Evolutionary conservation across 2,888 invertebrate species (phyloP), one percentile per base, ranked within the genome.

Genomic region (Corbicula japonica): DNA sequence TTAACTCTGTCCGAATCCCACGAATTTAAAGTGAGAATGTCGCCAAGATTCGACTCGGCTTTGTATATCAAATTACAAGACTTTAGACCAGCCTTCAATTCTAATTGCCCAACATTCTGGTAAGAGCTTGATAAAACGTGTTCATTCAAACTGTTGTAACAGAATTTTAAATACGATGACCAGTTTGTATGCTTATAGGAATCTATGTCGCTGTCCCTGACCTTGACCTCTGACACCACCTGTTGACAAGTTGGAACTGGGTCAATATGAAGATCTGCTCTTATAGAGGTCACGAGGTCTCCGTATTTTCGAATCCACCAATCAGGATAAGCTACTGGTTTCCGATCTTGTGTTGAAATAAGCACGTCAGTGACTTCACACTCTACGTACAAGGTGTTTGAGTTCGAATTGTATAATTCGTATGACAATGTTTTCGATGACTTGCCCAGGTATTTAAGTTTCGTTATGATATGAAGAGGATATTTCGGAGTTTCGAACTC

Each of bases 131-230:
- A 18, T 6, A n/a, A 21, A 10, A 68, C 62, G 32, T 75, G 54
- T 34, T 75, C 68, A 41, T 44, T 54, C n/a, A 70, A 35, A 32
- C 65, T 76, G 35, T 76, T 70, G 30, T 52, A 76, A 41, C 63
- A 56, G 41, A 62, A 76, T 50, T 76, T 76, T 10, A 76, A 18
- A 48, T 65, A 76, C 0, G 70, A 48, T 0, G 63, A n/a, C 76
- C 76, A 76, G 60, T 76, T 76, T 18, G 69, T 56, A 28, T 76
- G 76, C 26, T 58, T 28, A 28, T 65, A 76, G 10, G 70, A 46
- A 41, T 76, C 76, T 5, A 58, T 76, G 38, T 76, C 76, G 18
- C 60, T 34, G 21, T 23, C 34, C 38, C 35, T 70, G 4, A 61
- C 70, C 21, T 50, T 34, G 35, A 70, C 28, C 21, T 48, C 34